phyloP scores from a whole-genome alignment of 2,888 invertebrate genomes.

The Sylvicola cinctus region DNA sequence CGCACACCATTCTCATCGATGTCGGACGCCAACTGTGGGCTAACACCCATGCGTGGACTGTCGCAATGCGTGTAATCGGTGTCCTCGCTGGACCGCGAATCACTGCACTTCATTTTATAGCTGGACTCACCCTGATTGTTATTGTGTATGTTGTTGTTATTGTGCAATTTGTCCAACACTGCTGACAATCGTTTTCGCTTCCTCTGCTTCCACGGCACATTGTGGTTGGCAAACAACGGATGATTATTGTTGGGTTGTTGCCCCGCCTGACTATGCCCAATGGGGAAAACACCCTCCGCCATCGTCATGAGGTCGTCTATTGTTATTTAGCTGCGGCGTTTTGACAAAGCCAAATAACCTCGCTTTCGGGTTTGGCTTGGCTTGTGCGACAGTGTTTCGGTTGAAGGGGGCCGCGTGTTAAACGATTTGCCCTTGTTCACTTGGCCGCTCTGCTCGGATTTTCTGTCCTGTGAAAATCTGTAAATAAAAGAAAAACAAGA shows the following conservation, averaged over 20 bases:
- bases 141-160: constrained; percentile 16
- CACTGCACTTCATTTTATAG: neutral
- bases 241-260: constrained; percentile 32
- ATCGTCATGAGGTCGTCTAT: constrained; percentile 44
- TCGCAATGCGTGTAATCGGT: neutral
- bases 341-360: too few species aligned
- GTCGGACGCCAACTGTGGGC: neutral
- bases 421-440: too few species aligned
- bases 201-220: constrained; percentile 41
- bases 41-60: neutral
- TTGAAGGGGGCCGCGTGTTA: too few species aligned
- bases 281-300: constrained; percentile 46
- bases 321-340: too few species aligned
- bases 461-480: too few species aligned
- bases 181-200: constrained; percentile 63
- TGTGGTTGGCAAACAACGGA: constrained; percentile 37
- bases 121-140: constrained; percentile 6
- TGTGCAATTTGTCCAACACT: constrained; percentile 52
- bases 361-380: too few species aligned
- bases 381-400: too few species aligned
- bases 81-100: neutral
- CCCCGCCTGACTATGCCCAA: constrained; percentile 27
- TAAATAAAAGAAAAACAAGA: too few species aligned
- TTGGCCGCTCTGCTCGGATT: too few species aligned
- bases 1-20: neutral